These are phyloP conservation scores for Dryadula phaetusa DNA, from an alignment of 2,888 invertebrate species.

Conservation along the genomic window DNA sequence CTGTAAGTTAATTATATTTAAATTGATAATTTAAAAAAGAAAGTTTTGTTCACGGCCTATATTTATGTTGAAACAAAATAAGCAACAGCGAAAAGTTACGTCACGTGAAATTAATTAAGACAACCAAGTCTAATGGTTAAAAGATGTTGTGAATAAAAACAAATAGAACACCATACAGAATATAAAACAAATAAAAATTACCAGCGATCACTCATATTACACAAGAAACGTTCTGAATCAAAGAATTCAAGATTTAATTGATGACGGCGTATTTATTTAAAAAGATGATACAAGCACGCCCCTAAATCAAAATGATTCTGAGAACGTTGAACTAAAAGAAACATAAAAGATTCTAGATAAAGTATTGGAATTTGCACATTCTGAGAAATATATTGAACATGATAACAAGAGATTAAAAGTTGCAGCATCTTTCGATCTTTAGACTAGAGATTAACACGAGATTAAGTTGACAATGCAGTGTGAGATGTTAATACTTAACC, in stretches of 20 bases:
- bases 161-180: slow-evolving; percentile 30
- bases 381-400: slow-evolving; percentile 4
- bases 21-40: too few species aligned
- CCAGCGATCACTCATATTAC: slow-evolving; percentile 37
- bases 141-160: slow-evolving; percentile 24
- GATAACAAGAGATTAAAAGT: background rate
- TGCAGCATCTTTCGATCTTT: slow-evolving; percentile 11
- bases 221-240: slow-evolving; percentile 33
- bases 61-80: background rate
- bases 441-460: slow-evolving; percentile 20
- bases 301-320: background rate
- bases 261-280: slow-evolving; percentile 59
- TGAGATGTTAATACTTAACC: slow-evolving; percentile 59
- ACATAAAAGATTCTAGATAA: background rate
- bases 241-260: slow-evolving; percentile 58
- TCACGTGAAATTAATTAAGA: slow-evolving; percentile 19
- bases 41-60: background rate
- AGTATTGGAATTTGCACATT: slow-evolving; percentile 5
- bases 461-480: slow-evolving; percentile 45
- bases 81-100: background rate
- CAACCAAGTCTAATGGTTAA: slow-evolving; percentile 9
- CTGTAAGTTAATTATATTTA: too few species aligned
- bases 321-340: slow-evolving; percentile 22
- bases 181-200: slow-evolving; percentile 41
- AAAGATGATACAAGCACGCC: slow-evolving; percentile 7